Evolutionary conservation across 2,797 vertebrate genomes (phyloP).

Genomic region (Mastacembelus armatus): DNA sequence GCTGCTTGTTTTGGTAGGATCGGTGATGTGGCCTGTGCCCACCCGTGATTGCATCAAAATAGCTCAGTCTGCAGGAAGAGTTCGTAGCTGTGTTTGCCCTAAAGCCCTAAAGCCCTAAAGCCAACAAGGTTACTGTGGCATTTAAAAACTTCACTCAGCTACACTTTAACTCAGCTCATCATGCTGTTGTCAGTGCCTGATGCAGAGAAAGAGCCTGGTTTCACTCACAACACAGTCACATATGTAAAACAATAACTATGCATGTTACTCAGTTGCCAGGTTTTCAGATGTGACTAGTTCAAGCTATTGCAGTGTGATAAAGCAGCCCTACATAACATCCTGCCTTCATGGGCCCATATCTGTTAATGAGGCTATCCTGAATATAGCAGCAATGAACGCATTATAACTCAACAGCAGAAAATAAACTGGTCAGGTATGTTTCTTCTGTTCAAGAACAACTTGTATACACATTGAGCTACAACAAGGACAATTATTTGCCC

Average conservation of each 20-base stretch:
- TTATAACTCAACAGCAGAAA: too few species aligned
- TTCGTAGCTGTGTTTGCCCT: background rate
- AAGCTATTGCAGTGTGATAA: background rate
- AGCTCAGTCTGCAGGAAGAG: background rate
- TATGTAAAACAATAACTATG: too few species aligned
- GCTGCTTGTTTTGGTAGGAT: too few species aligned
- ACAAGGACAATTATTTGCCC: constrained; percentile 62
- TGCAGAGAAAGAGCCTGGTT: background rate
- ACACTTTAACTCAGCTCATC: background rate
- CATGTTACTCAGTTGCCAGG: too few species aligned
- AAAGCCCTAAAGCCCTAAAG: background rate
- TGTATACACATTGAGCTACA: background rate
- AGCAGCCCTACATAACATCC: background rate
- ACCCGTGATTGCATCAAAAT: too few species aligned
- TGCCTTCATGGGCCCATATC: background rate
- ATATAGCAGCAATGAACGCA: background rate
- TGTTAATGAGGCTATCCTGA: constrained; percentile 1
- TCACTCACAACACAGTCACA: too few species aligned
- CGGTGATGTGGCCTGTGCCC: too few species aligned
- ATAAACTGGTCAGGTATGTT: background rate
- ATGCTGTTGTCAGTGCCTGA: background rate
- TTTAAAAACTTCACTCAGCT: background rate
- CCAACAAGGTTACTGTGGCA: background rate
- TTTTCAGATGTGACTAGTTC: too few species aligned
- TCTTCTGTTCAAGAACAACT: background rate